These are phyloP conservation scores for Mobula birostris DNA, from an alignment of 2,113 vertebrate species.

Conservation along the genomic window DNA sequence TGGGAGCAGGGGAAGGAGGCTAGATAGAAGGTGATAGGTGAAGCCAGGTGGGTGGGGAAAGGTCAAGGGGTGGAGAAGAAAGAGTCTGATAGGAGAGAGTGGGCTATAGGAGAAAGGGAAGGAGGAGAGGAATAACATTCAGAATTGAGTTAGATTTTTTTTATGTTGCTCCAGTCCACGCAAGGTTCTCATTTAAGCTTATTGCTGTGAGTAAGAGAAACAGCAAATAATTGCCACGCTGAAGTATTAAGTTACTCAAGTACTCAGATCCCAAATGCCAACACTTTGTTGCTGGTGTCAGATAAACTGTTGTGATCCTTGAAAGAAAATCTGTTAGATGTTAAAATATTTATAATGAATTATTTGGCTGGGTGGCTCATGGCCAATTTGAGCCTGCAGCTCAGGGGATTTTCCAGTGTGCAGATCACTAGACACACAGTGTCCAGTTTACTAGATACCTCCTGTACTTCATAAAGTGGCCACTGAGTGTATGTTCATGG, in stretches of 20 bases:
- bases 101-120: too few relatives aligned
- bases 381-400: neutral
- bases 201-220: neutral
- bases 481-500: too few relatives aligned
- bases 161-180: too few relatives aligned
- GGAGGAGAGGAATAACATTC: neutral
- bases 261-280: neutral
- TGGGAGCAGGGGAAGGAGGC: too few relatives aligned
- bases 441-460: too few relatives aligned
- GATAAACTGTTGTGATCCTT: neutral
- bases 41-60: too few relatives aligned
- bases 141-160: neutral
- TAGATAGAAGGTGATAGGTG: too few relatives aligned
- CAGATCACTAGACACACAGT: too few relatives aligned
- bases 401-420: neutral
- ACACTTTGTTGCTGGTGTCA: neutral
- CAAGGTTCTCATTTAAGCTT: neutral
- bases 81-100: too few relatives aligned
- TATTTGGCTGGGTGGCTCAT: neutral
- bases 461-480: too few relatives aligned
- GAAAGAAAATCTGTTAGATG: neutral
- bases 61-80: too few relatives aligned
- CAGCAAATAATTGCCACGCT: neutral
- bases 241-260: neutral
- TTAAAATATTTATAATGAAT: constrained; percentile 7